Conservation (phyloP, 1,140 invertebrate species). For the Calephelis nemesis region DNA sequence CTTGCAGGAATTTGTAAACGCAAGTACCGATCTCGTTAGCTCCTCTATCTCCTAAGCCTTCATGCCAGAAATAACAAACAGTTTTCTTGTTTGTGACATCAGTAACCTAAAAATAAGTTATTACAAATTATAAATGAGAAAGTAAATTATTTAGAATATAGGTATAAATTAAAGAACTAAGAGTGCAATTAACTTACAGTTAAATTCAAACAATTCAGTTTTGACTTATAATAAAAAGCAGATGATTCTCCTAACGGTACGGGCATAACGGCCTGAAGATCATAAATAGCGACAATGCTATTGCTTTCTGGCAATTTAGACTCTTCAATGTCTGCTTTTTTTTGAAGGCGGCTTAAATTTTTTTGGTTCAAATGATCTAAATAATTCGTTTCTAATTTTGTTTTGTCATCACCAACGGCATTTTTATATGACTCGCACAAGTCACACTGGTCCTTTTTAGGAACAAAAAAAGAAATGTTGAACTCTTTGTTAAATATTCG, state of each 20-base stretch:
- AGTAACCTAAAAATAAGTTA: no score
- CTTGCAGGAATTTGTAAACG: constrained; percentile 11
- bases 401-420: constrained; percentile 12
- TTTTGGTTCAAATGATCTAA: neutral
- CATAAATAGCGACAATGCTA: constrained; percentile 10
- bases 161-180: constrained; percentile 1
- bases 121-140: no score
- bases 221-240: constrained; percentile 16
- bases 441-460: constrained; percentile 37
- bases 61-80: constrained; percentile 16
- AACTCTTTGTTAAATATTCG: constrained; percentile 48
- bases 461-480: constrained; percentile 42
- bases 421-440: constrained; percentile 17
- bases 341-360: neutral
- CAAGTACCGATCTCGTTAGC: constrained; percentile 13
- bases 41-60: constrained; percentile 15
- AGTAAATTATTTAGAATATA: no score
- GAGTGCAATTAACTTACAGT: constrained; percentile 8
- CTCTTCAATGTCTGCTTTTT: neutral
- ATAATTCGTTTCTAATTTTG: neutral
- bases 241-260: neutral
- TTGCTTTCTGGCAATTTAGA: neutral
- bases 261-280: constrained; percentile 2
- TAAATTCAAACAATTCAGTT: constrained; percentile 14
- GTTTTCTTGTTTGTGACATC: no score